Percentiles rank a stretch among this genome's conserved stretches.
phyloP scores from a whole-genome alignment of 2,113 vertebrate genomes.

The Grammomys dolichurus region DNA sequence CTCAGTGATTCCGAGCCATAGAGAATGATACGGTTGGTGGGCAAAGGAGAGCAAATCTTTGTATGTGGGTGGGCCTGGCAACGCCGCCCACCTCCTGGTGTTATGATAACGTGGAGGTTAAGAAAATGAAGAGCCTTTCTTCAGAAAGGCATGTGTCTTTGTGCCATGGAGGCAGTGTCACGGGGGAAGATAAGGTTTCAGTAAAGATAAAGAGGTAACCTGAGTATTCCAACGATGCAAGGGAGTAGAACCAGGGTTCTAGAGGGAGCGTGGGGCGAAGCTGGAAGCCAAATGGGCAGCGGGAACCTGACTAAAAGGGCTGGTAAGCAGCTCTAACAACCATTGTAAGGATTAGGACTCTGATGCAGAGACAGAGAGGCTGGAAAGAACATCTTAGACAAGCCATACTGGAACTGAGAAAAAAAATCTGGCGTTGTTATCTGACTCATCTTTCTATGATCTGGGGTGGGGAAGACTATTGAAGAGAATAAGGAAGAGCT shows the following conservation, averaged over 20 bases:
- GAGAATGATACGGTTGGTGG: background rate
- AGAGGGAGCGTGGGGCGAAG: background rate
- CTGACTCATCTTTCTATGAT: slow-evolving; percentile 13
- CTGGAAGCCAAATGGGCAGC: background rate
- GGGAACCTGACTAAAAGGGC: background rate
- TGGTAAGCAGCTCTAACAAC: background rate
- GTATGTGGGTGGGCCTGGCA: background rate
- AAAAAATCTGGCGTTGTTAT: background rate
- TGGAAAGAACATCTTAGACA: background rate
- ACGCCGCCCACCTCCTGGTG: background rate
- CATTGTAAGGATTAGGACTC: background rate
- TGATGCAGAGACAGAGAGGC: background rate
- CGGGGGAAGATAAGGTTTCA: background rate
- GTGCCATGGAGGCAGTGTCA: background rate
- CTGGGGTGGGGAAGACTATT: background rate
- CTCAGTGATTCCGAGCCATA: background rate
- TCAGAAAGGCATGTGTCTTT: background rate
- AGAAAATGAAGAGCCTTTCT: background rate
- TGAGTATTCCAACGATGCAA: background rate
- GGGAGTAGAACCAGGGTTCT: background rate
- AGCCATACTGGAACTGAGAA: background rate
- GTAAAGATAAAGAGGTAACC: slow-evolving; percentile 26
- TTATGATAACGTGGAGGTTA: background rate
- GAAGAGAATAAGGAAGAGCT: background rate
- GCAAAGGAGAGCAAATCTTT: slow-evolving; percentile 19